Conservation (phyloP, 2,113 vertebrate genomes). For the Emydura subglobosa region DNA sequence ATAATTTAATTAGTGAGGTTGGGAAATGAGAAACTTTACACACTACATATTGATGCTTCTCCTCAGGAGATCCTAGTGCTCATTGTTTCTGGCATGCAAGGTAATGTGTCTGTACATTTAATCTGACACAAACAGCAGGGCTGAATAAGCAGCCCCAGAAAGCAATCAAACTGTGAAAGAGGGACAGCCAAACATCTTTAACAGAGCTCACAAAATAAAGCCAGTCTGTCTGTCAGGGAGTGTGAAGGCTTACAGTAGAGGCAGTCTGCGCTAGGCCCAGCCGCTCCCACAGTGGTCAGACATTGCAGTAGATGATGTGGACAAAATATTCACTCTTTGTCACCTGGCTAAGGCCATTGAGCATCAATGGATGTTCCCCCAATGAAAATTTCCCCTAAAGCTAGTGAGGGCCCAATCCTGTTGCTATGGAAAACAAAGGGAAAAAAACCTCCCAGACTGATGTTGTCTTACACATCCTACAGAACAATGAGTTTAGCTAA, state of each 20-base stretch:
- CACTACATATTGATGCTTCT: slow-evolving; percentile 10
- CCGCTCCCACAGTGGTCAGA: neutral
- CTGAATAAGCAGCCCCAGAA: slow-evolving; percentile 31
- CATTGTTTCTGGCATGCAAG: slow-evolving; percentile 38
- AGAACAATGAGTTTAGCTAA: neutral
- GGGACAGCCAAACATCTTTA: neutral
- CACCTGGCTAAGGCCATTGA: neutral
- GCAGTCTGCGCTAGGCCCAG: neutral
- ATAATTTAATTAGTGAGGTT: slow-evolving; percentile 51
- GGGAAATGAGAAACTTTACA: slow-evolving; percentile 13
- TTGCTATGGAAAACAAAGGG: neutral
- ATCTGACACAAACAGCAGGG: slow-evolving; percentile 31
- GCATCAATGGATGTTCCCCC: neutral
- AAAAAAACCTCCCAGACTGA: neutral
- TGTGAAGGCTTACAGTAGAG: neutral
- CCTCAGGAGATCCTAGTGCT: slow-evolving; percentile 30
- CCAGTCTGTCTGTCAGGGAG: neutral
- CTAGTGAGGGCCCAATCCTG: neutral
- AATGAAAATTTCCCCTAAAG: neutral
- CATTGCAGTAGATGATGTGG: neutral
- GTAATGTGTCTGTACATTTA: neutral
- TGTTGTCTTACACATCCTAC: neutral
- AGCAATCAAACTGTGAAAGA: slow-evolving; percentile 17
- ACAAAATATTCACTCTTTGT: neutral
- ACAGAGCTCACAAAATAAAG: neutral